Conservation (phyloP, 1,140 invertebrate species). For the Tribolium castaneum region DNA sequence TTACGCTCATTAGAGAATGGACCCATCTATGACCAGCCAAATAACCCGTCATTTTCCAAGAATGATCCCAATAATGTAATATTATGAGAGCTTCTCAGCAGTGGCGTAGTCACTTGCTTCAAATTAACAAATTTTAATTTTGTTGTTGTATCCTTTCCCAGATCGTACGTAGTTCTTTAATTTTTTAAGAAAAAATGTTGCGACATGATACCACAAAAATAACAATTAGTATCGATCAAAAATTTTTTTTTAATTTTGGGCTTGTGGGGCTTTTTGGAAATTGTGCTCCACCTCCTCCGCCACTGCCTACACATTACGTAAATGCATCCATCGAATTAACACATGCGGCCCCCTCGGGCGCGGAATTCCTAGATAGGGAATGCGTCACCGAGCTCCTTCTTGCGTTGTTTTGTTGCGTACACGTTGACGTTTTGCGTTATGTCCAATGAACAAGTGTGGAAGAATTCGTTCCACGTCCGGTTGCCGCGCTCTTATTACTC, state of each 20-base stretch:
- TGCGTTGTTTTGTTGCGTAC: neutral
- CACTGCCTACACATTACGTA: neutral
- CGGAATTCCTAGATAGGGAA: conserved; percentile 1
- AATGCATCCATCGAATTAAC: neutral
- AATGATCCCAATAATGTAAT: neutral
- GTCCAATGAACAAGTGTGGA: neutral
- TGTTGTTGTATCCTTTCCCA: too few species aligned
- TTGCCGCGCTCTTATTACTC: neutral
- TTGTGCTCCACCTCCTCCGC: neutral
- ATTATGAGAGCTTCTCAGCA: neutral
- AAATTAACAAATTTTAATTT: too few species aligned
- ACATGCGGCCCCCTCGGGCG: neutral
- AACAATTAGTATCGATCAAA: too few species aligned
- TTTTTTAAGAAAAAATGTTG: too few species aligned
- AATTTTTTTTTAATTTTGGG: too few species aligned
- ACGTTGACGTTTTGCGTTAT: neutral
- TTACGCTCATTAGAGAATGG: neutral
- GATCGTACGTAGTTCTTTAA: too few species aligned
- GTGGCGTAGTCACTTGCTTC: too few species aligned
- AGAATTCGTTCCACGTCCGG: conserved; percentile 16
- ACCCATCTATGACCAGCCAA: neutral
- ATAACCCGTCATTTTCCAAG: neutral
- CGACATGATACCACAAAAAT: too few species aligned
- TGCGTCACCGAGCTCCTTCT: neutral
- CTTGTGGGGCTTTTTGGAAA: too few species aligned